Evolutionary conservation across 2,888 invertebrate genomes (phyloP).

Genomic region (Stenolophus ochropezus): DNA sequence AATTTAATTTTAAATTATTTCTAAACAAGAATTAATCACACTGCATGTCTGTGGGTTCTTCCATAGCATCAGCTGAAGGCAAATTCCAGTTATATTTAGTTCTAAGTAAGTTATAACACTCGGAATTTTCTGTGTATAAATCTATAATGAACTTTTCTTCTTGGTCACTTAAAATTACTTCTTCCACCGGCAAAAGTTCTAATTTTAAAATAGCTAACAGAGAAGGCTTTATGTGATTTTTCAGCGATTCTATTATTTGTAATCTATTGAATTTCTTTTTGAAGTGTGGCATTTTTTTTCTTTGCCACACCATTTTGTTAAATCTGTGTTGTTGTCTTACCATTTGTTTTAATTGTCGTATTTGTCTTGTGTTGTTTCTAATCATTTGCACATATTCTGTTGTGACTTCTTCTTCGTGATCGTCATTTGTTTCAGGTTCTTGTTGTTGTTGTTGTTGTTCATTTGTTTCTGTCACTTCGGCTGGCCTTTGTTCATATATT

Average conservation of each 20-base stretch:
- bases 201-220: constrained; percentile 67
- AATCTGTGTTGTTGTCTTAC: constrained; percentile 39
- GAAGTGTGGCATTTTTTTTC: constrained; percentile 28
- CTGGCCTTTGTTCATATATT: neutral
- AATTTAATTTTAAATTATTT: neutral
- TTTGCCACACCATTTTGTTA: constrained; percentile 34
- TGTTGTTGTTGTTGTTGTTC: neutral
- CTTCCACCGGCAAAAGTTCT: constrained; percentile 49
- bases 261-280: constrained; percentile 59
- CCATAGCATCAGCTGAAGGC: constrained; percentile 62
- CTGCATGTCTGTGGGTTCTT: neutral
- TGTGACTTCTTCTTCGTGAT: neutral
- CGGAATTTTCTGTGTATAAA: constrained; percentile 68
- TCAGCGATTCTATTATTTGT: constrained; percentile 66
- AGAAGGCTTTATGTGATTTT: constrained; percentile 67
- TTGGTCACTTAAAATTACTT: constrained; percentile 64
- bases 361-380: constrained; percentile 50
- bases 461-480: neutral
- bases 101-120: constrained; percentile 68
- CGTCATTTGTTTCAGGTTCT: neutral
- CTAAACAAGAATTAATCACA: constrained; percentile 5
- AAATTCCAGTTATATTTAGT: constrained; percentile 70
- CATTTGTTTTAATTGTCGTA: constrained; percentile 24
- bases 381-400: constrained; percentile 38
- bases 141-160: constrained; percentile 69